phyloP scores from a whole-genome alignment of 2,113 vertebrate species.

The Myrmophylax atrothorax region DNA sequence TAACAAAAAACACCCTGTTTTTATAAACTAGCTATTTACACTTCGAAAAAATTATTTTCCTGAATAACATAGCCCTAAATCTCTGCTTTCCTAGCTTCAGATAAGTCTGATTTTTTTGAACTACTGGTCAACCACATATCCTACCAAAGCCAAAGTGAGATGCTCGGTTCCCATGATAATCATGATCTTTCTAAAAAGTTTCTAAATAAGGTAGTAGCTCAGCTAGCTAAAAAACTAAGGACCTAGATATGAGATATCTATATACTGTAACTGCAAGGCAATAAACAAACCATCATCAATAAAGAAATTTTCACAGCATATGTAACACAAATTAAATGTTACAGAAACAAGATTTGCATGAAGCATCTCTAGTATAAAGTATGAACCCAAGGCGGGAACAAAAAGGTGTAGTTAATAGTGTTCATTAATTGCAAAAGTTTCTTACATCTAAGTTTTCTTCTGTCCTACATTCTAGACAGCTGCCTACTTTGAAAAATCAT shows the following conservation, averaged over 20 bases:
- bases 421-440: background rate
- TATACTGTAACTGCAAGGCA: background rate
- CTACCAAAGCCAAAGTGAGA: background rate
- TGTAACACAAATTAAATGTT: background rate
- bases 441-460: background rate
- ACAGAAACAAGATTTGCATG: background rate
- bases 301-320: background rate
- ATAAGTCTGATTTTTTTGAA: background rate
- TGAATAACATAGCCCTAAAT: background rate
- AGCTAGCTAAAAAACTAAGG: background rate
- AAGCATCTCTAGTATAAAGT: background rate
- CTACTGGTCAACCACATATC: background rate
- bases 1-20: background rate
- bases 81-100: background rate
- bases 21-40: background rate
- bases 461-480: background rate
- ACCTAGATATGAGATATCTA: background rate
- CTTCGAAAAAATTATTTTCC: background rate
- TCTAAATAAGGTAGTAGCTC: background rate
- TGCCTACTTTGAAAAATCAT: background rate
- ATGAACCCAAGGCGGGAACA: accelerated
- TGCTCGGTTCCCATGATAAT: background rate
- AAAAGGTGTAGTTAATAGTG: background rate
- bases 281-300: background rate
- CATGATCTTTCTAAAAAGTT: background rate